A percentile compares a stretch with the other conserved stretches of the same genome.
phyloP scores from a whole-genome alignment of 2,888 invertebrate species.

The Diploptera punctata region DNA sequence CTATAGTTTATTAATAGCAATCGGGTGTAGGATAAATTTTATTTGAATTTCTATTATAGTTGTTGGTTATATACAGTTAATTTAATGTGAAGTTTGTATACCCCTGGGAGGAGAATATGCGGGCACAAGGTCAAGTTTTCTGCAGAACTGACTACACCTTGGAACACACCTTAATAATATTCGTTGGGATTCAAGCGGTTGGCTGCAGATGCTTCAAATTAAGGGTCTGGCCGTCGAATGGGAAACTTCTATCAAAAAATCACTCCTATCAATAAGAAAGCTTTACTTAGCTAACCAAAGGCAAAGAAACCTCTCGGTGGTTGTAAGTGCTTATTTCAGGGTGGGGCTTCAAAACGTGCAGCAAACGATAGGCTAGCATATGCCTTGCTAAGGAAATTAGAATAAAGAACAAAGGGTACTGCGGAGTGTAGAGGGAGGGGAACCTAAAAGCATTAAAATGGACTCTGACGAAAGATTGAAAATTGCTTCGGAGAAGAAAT shows the following conservation, averaged over 20 bases:
- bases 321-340: slow-evolving; percentile 25
- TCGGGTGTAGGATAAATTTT: no score
- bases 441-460: not conserved
- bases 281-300: not conserved
- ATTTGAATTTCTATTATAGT: no score
- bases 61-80: no score
- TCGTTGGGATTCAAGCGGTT: slow-evolving; percentile 21
- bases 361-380: not conserved
- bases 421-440: no score
- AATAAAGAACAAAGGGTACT: slow-evolving; percentile 3
- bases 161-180: slow-evolving; percentile 15
- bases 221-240: slow-evolving; percentile 34
- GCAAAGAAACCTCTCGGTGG: not conserved
- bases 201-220: slow-evolving; percentile 27
- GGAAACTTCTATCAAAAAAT: slow-evolving; percentile 30
- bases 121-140: slow-evolving; percentile 19
- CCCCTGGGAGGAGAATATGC: no score
- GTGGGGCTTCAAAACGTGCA: slow-evolving; percentile 19
- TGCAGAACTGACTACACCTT: not conserved
- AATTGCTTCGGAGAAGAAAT: slow-evolving; percentile 3
- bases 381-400: not conserved
- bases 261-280: slow-evolving; percentile 16
- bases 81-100: no score
- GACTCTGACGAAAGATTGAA: not conserved
- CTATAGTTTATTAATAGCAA: no score